Evolutionary conservation across 2,113 vertebrate genomes (phyloP), one percentile per base, ranked within the genome.

Genomic region (Tetraodon nigroviridis): DNA sequence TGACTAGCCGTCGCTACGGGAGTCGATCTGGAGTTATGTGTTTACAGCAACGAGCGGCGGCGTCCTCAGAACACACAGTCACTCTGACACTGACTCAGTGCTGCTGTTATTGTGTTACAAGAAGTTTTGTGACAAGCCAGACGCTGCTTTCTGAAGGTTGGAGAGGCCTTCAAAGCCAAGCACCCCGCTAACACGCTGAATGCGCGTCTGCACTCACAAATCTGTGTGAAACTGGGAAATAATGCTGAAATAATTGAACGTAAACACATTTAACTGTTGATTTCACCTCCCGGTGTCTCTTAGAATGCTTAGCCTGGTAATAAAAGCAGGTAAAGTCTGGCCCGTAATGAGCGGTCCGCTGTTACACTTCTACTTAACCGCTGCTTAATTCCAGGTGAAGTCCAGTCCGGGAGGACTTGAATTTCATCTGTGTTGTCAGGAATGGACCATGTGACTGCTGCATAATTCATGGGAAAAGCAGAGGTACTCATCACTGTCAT

Each of bases 391-490:
- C 32, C 11, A 12, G 10, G 11, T 37, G 11, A 37, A 37, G 8
- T 37, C 32, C 32, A 37, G 32, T 11, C 32, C 32, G 10, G 32
- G 32, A 55, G 40, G 62, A 59, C 76, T 76, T 65, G 14, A 42
- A 71, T 48, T 62, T 69, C 57, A 73, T 27, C 18, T 1, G 2
- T 54, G 40, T 44, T 17, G 42, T 44, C 42, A 17, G 5, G 16
- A 44, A 72, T 65, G 69, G 55, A 76, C 60, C 71, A 58, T 64
- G 66, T 51, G 70, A 67, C 59, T 74, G 59, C 49, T 86, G 73
- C 80, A 88, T 85, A 77, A 85, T 86, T 78, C 80, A 86, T 81
- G 60, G 62, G 44, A 15, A 52, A 53, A 61, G 72, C 64, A 65
- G 63, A 61, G 69, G 27, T 55, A 76, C 71, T 58, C 56, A 58